phyloP scores from a whole-genome alignment of 2,113 vertebrate genomes.

The Hydrochoerus hydrochaeris region DNA sequence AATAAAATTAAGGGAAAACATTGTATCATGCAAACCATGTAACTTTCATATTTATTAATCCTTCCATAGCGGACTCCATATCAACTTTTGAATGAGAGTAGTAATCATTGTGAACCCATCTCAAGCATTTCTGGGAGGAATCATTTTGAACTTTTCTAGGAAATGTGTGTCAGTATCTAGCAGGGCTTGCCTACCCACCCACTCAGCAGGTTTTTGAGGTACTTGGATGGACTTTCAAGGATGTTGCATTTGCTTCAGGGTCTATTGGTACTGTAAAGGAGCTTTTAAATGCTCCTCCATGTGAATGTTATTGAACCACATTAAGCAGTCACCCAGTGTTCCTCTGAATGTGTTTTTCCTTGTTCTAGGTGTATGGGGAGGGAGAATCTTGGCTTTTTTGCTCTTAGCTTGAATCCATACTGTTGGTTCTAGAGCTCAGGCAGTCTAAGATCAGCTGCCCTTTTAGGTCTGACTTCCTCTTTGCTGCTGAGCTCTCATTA shows the following conservation, averaged over 20 bases:
- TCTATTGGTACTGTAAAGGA: neutral
- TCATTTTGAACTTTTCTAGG: neutral
- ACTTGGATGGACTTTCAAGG: neutral
- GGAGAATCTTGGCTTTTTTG: neutral
- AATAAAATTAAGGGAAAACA: slow-evolving; percentile 64
- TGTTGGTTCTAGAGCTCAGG: neutral
- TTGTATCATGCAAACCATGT: slow-evolving; percentile 60
- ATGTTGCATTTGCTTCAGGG: neutral
- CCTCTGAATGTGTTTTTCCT: neutral
- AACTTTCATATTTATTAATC: slow-evolving; percentile 69
- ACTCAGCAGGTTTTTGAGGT: neutral
- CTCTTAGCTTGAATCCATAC: neutral
- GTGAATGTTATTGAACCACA: neutral
- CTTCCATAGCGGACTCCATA: slow-evolving; percentile 17
- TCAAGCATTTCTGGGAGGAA: neutral
- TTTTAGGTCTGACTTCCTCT: neutral
- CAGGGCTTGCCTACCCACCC: neutral
- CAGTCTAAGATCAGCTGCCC: neutral
- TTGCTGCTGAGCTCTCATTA: neutral
- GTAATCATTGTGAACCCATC: slow-evolving; percentile 19
- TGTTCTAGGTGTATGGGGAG: neutral
- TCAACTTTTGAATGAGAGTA: slow-evolving; percentile 19
- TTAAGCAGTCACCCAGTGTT: neutral
- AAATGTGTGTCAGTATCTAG: neutral
- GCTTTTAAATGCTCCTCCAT: neutral